Evolutionary conservation across 2,888 invertebrate species (phyloP), one percentile per base, ranked within the genome.

Genomic region (Eupithecia centaureata): DNA sequence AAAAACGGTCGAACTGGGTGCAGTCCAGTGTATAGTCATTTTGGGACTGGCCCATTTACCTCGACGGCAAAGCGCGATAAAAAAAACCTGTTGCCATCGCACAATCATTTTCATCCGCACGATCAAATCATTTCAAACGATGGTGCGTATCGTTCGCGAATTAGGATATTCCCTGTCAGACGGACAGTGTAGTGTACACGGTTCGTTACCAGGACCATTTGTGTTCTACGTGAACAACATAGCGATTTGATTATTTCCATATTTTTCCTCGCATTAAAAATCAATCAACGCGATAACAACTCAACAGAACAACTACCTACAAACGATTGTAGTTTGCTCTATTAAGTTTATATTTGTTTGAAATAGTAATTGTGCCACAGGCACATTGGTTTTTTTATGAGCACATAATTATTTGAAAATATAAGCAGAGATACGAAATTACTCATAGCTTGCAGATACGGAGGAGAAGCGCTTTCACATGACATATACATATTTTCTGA

Each of bases 261-360:
- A 22, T 47, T 47, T 47, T 47, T 22, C 47, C 47, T 22, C 22
- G 47, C 47, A 47, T 47, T 47, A 47, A 47, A 47, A 47, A 47
- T 12, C 47, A 47, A 47, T 47, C 47, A 47, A 47, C 22, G 47
- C 47, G 47, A 47, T 47, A 47, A 47, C 18, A 47, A 47, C 42
- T n/a, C n/a, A n/a, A n/a, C 38, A 7, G 7, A 18, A 22, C 18
- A 47, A 47, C 47, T 22, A 2, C 12, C 12, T 2, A 22, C 10
- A 22, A 22, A 47, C 18, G 3, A 47, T 10, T 47, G 18, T 22
- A 22, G 18, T 42, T 42, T 42, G 18, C 10, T 42, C 18, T 2
- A 2, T 5, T n/a, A 38, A 15, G n/a, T 38, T 38, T 35, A 35
- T 15, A 15, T 4, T 35, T 15, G 3, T 35, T 35, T 35, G n/a